Percentiles rank a stretch among this genome's conserved stretches.
Evolutionary conservation across 2,888 invertebrate species (phyloP).

Genomic region (Pachydiplax longipennis): DNA sequence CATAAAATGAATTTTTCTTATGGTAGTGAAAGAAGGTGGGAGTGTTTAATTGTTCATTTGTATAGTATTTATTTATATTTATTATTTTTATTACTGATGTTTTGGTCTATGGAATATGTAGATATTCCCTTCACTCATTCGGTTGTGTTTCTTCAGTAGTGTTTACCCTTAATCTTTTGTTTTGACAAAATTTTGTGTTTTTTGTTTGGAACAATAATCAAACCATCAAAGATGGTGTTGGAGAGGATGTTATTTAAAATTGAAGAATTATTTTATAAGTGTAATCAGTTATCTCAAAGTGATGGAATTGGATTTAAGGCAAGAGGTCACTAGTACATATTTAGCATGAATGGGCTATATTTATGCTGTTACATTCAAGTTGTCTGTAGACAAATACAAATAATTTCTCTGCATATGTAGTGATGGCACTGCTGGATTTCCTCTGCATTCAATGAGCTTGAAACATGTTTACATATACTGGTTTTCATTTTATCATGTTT

Average conservation of each 20-base stretch:
- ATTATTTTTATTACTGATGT: slow-evolving; percentile 12
- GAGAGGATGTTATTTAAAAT: background rate
- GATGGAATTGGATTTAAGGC: background rate
- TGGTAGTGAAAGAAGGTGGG: background rate
- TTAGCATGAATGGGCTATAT: background rate
- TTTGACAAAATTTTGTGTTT: background rate
- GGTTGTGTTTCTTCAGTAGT: background rate
- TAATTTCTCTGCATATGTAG: no score
- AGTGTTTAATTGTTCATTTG: background rate
- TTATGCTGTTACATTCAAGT: background rate
- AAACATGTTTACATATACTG: background rate
- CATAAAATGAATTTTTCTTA: background rate
- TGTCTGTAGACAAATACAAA: no score
- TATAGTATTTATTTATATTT: slow-evolving; percentile 43
- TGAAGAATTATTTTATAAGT: background rate
- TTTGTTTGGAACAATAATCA: background rate
- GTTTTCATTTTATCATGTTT: background rate
- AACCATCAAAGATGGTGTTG: background rate
- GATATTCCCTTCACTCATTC: background rate
- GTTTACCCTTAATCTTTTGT: background rate
- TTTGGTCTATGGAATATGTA: slow-evolving; percentile 3
- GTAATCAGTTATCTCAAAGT: background rate
- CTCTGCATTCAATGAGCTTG: background rate
- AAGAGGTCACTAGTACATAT: background rate
- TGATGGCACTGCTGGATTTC: background rate